Base-by-base conservation (phyloP, 2,113 vertebrate species). In the Gambusia holbrooki region DNA sequence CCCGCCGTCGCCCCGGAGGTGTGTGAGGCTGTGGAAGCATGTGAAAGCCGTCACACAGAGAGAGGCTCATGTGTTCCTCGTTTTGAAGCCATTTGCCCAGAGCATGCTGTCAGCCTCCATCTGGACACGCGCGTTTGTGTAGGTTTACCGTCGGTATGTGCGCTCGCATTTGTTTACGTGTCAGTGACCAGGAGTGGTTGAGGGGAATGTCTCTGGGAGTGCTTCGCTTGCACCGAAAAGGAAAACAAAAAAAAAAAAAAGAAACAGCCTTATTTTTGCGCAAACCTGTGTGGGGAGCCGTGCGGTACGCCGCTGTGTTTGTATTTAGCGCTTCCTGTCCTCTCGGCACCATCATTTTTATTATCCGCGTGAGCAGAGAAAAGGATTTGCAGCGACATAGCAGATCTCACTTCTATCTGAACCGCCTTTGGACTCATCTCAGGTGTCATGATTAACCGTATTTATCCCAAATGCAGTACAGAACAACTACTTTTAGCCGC, bases 31-130 rank as follows among this genome's bases (percentile, higher is more conserved):
- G 79, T 60, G 71, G 80, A 69, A 92, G 87, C 87, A 93, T 92
- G 91, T 93, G 92, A 92, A 87, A 90, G 92, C 91, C 85, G 78
- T 93, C 91, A 89, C 87, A 87, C 75, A 89, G 81, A 69, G 87
- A 85, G 82, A 76, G 69, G 79, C 80, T 90, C 84, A 91, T 93
- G 91, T 90, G 87, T 85, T 90, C 92, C 81, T 90, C 90, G 90
- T 93, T 58, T 91, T 92, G 89, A 90, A 93, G 84, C 86, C 84
- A 82, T 89, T 92, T 80, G 86, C 90, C 90, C 86, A 89, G 85
- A 92, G 90, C 92, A 76, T 90, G 83, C 87, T 90, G 89, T 92
- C 91, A 90, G 87, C 86, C 91, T 93, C 92, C 92, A 94, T 94
- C 92, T 94, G 93, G 86, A 81, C 72, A 17, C 80, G 68, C 80